Evolutionary conservation across 2,797 vertebrate species (phyloP), one percentile per base, ranked within the genome.

Genomic region (Anguilla anguilla): DNA sequence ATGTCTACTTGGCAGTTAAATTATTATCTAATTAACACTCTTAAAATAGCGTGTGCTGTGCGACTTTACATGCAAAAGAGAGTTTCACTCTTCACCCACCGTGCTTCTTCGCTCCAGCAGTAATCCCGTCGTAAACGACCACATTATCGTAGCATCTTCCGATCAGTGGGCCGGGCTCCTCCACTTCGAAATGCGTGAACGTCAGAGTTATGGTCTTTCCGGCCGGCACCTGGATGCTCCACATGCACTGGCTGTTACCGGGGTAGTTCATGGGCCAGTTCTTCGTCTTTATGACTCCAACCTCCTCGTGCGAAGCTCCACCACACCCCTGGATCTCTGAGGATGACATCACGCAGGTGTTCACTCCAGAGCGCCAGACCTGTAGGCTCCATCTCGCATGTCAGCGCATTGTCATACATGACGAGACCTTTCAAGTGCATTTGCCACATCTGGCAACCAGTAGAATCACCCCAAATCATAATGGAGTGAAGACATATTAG

Each of bases 261-360:
- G 93, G 92, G 92, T 97, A 97, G 91, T 95, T 95, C 93, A 91
- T 91, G 0, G 96, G 96, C 96, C 96, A 97, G 88, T 96, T 94
- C 28, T 92, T 90, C 86, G 96, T 96, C 86, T 93, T 95, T 59
- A 97, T 95, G 55, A 96, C 90, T 11, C 96, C 96, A 0, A 51
- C 94, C 89, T 94, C 91, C 81, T 95, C 92, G 55, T 82, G 91
- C 61, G 92, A 96, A 61, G 91, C 91, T 39, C 95, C 87, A 25
- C 96, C 96, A 90, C 96, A 97, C 35, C 94, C 93, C 90, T 96
- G 96, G 89, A 96, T 94, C 81, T 96, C 96, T 97, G 92, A 64
- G 90, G 91, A n/a, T 87, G 53, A 19, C 3, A 69, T n/a, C 49
- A 72, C 55, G n/a, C 4, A 35, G 59, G 49, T 61, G 57, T 57